A percentile compares a stretch with the other conserved stretches of the same genome.
Evolutionary conservation across 2,888 invertebrate genomes (phyloP).

Genomic region (Gnatocerus cornutus): DNA sequence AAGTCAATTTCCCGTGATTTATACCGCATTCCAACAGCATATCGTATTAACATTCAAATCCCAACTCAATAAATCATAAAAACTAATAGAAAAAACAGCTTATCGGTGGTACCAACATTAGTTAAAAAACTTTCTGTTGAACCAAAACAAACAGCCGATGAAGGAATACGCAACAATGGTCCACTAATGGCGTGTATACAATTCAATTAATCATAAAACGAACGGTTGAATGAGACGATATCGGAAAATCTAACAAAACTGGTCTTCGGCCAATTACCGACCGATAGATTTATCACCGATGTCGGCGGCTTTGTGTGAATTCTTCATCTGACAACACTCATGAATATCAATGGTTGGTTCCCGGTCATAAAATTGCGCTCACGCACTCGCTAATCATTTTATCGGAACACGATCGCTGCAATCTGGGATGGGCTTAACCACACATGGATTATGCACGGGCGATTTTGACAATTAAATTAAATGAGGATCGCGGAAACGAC

Average conservation of each 20-base stretch:
- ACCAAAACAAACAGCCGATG: conserved; percentile 2
- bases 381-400: conserved; percentile 35
- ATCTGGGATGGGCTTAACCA: conserved; percentile 8
- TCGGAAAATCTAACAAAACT: conserved; percentile 45
- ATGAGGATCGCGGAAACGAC: not conserved
- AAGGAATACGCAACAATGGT: conserved; percentile 15
- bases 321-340: conserved; percentile 44
- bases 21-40: conserved; percentile 11
- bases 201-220: conserved; percentile 42
- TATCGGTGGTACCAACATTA: not conserved
- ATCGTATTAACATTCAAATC: conserved; percentile 22
- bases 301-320: conserved; percentile 38
- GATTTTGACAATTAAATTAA: conserved; percentile 11
- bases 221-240: conserved; percentile 30
- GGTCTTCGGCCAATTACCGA: conserved; percentile 42
- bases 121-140: not conserved
- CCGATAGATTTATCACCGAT: conserved; percentile 44
- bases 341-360: conserved; percentile 42
- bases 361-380: conserved; percentile 39
- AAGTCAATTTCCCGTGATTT: conserved; percentile 14
- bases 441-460: conserved; percentile 1
- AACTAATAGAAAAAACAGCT: conserved; percentile 23
- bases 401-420: conserved; percentile 33
- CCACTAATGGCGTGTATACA: conserved; percentile 17
- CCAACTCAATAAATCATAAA: conserved; percentile 27